Conservation (phyloP, 1,140 invertebrate species). For the Eueides isabella region DNA sequence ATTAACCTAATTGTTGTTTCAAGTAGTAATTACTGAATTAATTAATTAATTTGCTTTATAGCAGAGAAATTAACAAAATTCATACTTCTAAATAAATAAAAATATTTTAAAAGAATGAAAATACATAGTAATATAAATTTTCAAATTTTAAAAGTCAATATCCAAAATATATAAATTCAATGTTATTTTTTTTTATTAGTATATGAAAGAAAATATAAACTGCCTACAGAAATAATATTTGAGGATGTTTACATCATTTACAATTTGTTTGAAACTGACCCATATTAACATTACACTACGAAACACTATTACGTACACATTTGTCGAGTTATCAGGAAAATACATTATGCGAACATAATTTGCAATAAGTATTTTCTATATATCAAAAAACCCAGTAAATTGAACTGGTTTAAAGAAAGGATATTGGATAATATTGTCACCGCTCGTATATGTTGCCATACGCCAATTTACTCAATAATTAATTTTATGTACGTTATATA, state of each 20-base stretch:
- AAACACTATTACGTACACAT: conserved; percentile 23
- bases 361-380: not conserved
- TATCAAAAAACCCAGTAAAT: not conserved
- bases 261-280: conserved; percentile 21
- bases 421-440: not conserved
- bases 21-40: not conserved
- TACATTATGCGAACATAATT: not conserved
- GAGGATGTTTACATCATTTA: not conserved
- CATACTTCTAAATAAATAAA: no score
- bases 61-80: not conserved
- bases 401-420: not conserved
- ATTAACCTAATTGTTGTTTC: not conserved
- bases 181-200: no score
- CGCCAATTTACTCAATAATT: no score
- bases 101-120: no score
- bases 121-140: not conserved
- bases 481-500: no score
- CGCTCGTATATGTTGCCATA: no score
- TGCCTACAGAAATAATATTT: no score
- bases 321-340: conserved; percentile 27
- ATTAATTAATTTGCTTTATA: not conserved
- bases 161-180: not conserved
- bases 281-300: conserved; percentile 8
- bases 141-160: not conserved
- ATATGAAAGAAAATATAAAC: no score